These are phyloP conservation scores for Proctacanthus coquilletti DNA, from an alignment of 1,140 invertebrate species.

Conservation along the genomic window DNA sequence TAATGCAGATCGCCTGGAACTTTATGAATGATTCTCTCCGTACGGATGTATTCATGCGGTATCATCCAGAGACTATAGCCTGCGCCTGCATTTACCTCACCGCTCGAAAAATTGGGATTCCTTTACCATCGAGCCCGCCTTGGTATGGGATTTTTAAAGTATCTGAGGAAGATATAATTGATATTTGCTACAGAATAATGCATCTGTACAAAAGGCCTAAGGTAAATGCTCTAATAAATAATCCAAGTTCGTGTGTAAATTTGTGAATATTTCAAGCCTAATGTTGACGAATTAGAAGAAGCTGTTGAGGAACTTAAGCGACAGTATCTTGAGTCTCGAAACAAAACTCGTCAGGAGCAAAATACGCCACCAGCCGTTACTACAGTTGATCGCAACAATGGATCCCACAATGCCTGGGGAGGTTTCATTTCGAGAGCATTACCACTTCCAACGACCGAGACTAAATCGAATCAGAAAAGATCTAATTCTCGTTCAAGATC, in stretches of 20 bases:
- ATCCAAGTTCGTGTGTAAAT: background rate
- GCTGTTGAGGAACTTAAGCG: conserved; percentile 57
- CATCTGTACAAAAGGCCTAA: conserved; percentile 68
- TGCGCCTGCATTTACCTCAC: conserved; percentile 96
- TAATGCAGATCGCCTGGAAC: conserved; percentile 95
- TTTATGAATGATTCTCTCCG: conserved; percentile 99
- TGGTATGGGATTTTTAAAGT: conserved; percentile 85
- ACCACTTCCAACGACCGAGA: conserved; percentile 17
- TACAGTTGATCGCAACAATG: conserved; percentile 32
- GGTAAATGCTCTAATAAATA: conserved; percentile 34
- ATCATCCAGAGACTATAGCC: conserved; percentile 92
- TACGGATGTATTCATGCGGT: conserved; percentile 92
- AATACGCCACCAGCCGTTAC: conserved; percentile 39
- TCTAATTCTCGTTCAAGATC: conserved; percentile 30
- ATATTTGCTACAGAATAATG: conserved; percentile 71
- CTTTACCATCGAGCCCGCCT: conserved; percentile 69
- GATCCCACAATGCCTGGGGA: conserved; percentile 45
- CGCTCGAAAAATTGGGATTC: conserved; percentile 68
- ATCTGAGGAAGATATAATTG: conserved; percentile 62
- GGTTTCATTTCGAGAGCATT: conserved; percentile 38
- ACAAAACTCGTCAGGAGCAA: conserved; percentile 40
- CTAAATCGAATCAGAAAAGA: conserved; percentile 24
- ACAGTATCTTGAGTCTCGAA: conserved; percentile 57
- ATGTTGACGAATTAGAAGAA: conserved; percentile 56
- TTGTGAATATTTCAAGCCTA: conserved; percentile 35